Base-by-base conservation (phyloP, 2,113 vertebrate species). In the Tachycineta bicolor region DNA sequence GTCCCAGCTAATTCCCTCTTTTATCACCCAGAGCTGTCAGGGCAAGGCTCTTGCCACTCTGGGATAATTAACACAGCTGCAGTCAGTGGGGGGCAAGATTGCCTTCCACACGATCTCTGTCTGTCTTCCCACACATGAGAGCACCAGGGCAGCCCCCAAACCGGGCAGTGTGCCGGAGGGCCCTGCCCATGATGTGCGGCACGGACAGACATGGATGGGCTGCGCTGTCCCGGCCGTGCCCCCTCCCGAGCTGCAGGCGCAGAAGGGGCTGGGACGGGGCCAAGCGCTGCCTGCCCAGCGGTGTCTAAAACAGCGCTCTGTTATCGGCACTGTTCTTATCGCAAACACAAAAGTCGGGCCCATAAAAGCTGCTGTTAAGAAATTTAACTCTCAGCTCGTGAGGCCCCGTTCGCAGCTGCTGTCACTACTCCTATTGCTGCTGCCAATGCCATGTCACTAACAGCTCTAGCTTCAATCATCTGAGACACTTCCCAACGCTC, bases 181-280 rank as follows among this genome's bases (percentile, higher is more conserved):
- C 37, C 37, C 37, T 37, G 37, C 12, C 4, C 4, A 0, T 6
- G 50, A 1, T 2, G 52, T 5, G 8, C 10, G 37, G 1, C 9
- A 1, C 0, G 44, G 37, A 37, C 37, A 37, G 9, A 37, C 37
- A 10, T 37, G 37, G 37, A 37, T 37, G 37, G 26, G 23, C 29
- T 6, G 37, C 50, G 74, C 28, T 12, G 43, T 58, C 5, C 50
- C 50, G 14, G 10, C 44, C 5, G 26, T 11, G 52, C 23, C 19
- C 33, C 15, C 13, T 52, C 12, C 39, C 46, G 5, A 13, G 52
- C 37, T 19, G 6, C 50, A 3, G 10, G 44, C 33, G 43, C 22
- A 5, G 26, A 11, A 33, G 5, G 6, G 14, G 15, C 1, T 33
- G 1, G 43, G n/a, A 2, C 5, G 5, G 29, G 12, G 21, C 5